phyloP scores from a whole-genome alignment of 2,113 vertebrate species.

The Forbesichthys papilliferus region DNA sequence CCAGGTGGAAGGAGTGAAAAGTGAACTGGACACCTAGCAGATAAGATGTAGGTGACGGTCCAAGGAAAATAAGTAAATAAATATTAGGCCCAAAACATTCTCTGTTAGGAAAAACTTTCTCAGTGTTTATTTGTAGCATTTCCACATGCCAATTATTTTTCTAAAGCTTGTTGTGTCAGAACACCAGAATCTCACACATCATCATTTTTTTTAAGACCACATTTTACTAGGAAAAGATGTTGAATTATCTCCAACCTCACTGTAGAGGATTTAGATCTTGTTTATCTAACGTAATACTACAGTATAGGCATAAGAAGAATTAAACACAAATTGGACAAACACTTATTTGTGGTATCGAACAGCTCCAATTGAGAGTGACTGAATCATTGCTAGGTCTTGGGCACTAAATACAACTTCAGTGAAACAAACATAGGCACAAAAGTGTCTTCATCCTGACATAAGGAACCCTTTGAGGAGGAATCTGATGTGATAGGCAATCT shows the following conservation, averaged over 20 bases:
- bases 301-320: background rate
- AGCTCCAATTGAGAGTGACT: background rate
- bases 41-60: conserved; percentile 8
- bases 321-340: background rate
- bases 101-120: background rate
- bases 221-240: no score
- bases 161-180: background rate
- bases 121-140: background rate
- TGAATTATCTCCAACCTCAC: background rate
- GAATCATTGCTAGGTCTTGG: background rate
- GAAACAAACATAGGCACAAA: background rate
- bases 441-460: background rate
- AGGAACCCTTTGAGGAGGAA: background rate
- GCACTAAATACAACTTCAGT: background rate
- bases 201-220: background rate
- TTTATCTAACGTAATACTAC: background rate
- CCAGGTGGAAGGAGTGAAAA: conserved; percentile 80
- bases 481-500: background rate
- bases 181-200: background rate
- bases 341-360: background rate
- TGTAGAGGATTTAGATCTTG: background rate
- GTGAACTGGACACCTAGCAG: conserved; percentile 77
- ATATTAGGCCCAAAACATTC: background rate
- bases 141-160: no score
- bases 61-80: conserved; percentile 2